phyloP scores from a whole-genome alignment of 2,797 vertebrate species.

The Mustela erminea region DNA sequence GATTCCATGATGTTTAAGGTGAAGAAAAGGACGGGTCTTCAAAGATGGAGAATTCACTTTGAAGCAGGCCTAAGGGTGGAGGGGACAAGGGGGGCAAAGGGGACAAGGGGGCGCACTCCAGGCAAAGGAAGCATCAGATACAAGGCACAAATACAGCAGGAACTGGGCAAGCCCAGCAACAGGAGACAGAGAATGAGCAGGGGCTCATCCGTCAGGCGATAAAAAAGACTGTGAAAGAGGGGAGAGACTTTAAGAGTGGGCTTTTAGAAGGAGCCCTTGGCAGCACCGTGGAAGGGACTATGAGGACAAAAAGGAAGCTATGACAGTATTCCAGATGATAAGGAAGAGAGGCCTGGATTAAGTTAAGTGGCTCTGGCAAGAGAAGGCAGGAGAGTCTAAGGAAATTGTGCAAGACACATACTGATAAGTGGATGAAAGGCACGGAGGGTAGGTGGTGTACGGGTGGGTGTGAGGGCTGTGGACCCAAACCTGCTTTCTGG shows the following conservation, averaged over 20 bases:
- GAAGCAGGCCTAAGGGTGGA: neutral
- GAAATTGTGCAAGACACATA: neutral
- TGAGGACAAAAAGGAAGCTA: neutral
- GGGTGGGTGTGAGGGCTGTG: too few species aligned
- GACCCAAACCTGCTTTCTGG: neutral
- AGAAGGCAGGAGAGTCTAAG: neutral
- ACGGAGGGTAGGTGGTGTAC: too few species aligned
- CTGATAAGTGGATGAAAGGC: neutral
- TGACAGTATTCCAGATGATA: neutral
- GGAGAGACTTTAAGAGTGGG: neutral
- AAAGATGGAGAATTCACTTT: neutral
- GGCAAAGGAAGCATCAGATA: neutral
- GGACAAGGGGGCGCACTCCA: neutral
- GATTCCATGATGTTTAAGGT: too few species aligned
- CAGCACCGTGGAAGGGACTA: neutral
- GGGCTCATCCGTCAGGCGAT: neutral
- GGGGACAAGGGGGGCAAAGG: too few species aligned
- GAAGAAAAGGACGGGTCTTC: neutral
- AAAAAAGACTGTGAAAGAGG: neutral
- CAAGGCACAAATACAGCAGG: neutral
- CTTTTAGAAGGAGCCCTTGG: neutral
- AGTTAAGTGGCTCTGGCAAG: neutral
- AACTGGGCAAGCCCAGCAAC: too few species aligned
- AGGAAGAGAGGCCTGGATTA: neutral
- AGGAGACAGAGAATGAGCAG: neutral